Percentiles rank a stretch among this genome's conserved stretches.
Conservation (phyloP, 1,140 invertebrate genomes). For the Drosophila paulistorum region DNA sequence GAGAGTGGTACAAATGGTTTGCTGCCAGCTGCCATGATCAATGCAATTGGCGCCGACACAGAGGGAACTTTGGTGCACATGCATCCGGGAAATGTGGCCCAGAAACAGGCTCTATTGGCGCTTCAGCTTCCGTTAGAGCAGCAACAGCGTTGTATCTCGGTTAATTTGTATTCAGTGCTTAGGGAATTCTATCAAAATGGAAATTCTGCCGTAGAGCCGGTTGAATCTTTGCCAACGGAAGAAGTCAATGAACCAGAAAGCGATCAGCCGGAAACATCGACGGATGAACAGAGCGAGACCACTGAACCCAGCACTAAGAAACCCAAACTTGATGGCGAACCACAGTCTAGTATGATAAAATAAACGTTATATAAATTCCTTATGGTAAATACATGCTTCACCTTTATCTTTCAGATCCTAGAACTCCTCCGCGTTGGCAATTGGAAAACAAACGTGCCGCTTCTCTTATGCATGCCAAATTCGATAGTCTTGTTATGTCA, state of each 20-base stretch:
- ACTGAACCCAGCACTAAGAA: constrained; percentile 67
- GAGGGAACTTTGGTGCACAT: constrained; percentile 88
- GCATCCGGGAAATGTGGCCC: constrained; percentile 90
- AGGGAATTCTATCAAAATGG: constrained; percentile 85
- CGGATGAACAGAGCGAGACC: constrained; percentile 58
- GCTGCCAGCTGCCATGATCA: constrained; percentile 91
- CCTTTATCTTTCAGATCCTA: constrained; percentile 8
- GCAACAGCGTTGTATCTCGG: constrained; percentile 86
- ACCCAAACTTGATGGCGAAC: constrained; percentile 72
- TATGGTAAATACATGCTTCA: neutral
- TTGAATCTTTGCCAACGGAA: neutral
- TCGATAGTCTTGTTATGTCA: constrained; percentile 91
- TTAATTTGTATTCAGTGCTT: constrained; percentile 90
- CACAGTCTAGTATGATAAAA: constrained; percentile 17
- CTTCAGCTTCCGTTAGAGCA: constrained; percentile 90
- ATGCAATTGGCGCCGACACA: constrained; percentile 87
- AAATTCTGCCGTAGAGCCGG: neutral
- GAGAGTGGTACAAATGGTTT: constrained; percentile 94
- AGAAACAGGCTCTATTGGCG: constrained; percentile 89
- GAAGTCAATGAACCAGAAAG: neutral
- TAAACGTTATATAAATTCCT: neutral
- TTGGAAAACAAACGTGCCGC: constrained; percentile 86
- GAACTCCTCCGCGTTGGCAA: constrained; percentile 50
- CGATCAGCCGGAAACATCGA: constrained; percentile 24
- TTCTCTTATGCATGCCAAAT: constrained; percentile 85